phyloP scores from a whole-genome alignment of 2,797 vertebrate genomes.

The Lophotriccus pileatus region DNA sequence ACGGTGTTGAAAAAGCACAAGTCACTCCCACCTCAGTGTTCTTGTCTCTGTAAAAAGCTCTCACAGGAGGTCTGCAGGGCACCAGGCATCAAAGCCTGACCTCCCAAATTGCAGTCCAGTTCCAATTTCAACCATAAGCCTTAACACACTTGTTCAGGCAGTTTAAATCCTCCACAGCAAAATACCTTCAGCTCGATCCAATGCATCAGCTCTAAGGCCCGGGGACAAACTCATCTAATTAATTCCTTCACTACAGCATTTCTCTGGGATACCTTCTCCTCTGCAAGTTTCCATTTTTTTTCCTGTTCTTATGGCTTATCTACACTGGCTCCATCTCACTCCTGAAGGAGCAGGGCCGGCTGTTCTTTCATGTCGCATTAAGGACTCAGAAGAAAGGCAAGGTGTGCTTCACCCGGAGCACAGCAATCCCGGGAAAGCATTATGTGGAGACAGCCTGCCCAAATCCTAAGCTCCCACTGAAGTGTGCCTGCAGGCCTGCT shows the following conservation, averaged over 20 bases:
- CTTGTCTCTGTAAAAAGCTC: background rate
- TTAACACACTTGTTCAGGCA: background rate
- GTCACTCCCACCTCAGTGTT: background rate
- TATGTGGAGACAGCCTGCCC: background rate
- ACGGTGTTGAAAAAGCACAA: background rate
- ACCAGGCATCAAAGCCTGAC: conserved; percentile 37
- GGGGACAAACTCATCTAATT: background rate
- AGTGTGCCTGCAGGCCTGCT: background rate
- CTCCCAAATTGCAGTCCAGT: conserved; percentile 26
- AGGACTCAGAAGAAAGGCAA: background rate
- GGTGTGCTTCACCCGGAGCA: background rate
- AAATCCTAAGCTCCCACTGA: background rate
- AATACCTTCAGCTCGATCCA: background rate
- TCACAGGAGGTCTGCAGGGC: conserved; percentile 21
- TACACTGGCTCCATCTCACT: background rate
- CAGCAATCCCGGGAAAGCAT: background rate
- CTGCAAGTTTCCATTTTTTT: background rate
- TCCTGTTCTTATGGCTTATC: background rate
- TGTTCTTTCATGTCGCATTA: background rate
- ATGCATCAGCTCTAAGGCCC: background rate
- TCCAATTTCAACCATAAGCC: conserved; percentile 23
- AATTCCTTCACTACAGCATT: background rate
- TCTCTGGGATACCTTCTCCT: background rate
- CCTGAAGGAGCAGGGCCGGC: background rate
- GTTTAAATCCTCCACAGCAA: background rate